phyloP scores from a whole-genome alignment of 1,140 invertebrate species.

The Holcopasites calliopsidis region DNA sequence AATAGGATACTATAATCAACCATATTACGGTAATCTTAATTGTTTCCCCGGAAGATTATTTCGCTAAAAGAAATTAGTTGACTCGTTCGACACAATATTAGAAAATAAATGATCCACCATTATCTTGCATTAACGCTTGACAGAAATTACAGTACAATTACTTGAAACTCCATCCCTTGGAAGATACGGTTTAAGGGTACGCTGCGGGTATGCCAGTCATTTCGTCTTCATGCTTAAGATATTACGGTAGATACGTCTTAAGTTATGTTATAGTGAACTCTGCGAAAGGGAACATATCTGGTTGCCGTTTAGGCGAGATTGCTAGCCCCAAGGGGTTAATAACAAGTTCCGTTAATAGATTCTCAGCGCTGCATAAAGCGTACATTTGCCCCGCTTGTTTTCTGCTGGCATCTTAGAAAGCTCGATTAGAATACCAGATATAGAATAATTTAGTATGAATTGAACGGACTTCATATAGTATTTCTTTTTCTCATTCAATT shows the following conservation, averaged over 20 bases:
- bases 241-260: constrained; percentile 29
- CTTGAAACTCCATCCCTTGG: too few relatives aligned
- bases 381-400: constrained; percentile 4
- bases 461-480: too few relatives aligned
- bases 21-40: too few relatives aligned
- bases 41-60: too few relatives aligned
- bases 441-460: too few relatives aligned
- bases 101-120: too few relatives aligned
- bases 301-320: constrained; percentile 41
- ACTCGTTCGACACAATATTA: too few relatives aligned
- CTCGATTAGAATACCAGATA: neutral
- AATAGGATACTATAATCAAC: too few relatives aligned
- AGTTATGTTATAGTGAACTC: constrained; percentile 23
- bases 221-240: constrained; percentile 24
- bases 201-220: constrained; percentile 12
- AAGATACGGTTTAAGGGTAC: neutral
- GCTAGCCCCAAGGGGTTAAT: constrained; percentile 43
- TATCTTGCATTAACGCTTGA: too few relatives aligned
- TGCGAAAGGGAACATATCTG: constrained; percentile 37
- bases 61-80: too few relatives aligned
- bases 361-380: constrained; percentile 14
- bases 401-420: neutral
- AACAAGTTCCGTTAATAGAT: constrained; percentile 44
- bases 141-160: too few relatives aligned
- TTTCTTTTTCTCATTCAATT: too few relatives aligned